Conservation (phyloP, 2,113 vertebrate genomes). For the Anguilla rostrata region DNA sequence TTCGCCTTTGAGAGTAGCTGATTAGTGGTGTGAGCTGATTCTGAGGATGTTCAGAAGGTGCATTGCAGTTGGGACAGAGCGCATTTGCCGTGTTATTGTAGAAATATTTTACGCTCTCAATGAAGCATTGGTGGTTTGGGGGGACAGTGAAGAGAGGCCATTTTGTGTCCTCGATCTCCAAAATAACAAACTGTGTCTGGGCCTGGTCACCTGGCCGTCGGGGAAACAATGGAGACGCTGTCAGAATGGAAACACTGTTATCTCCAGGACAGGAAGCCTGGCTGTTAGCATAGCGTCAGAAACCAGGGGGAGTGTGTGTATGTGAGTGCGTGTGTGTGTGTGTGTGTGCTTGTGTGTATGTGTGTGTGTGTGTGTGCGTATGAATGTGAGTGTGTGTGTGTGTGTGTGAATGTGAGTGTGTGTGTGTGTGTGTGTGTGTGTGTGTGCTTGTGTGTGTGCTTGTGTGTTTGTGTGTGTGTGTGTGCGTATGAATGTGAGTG, state of each 20-base stretch:
- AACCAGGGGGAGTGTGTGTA: constrained; percentile 11
- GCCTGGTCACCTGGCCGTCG: constrained; percentile 8
- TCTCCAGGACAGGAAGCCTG: constrained; percentile 30
- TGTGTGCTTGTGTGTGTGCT: constrained; percentile 15
- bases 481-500: too few relatives aligned
- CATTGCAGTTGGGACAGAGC: too few relatives aligned
- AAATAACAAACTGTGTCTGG: constrained; percentile 26
- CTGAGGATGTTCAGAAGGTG: too few relatives aligned
- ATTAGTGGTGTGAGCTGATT: too few relatives aligned
- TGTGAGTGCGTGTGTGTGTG: neutral
- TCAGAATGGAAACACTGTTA: constrained; percentile 13
- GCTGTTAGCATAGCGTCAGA: constrained; percentile 23
- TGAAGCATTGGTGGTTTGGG: constrained; percentile 15
- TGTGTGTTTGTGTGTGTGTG: neutral
- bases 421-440: constrained; percentile 15
- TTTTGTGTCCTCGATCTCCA: constrained; percentile 33
- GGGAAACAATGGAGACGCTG: constrained; percentile 35
- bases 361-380: constrained; percentile 4
- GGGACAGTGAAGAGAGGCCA: neutral
- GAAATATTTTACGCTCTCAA: too few relatives aligned
- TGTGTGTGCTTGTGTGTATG: neutral
- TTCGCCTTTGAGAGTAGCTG: too few relatives aligned
- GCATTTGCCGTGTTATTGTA: too few relatives aligned
- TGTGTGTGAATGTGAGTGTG: constrained; percentile 31
- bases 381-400: neutral